Percentiles rank a stretch among this genome's conserved stretches.
These are phyloP conservation scores for Hypselothyrea guttata DNA, from an alignment of 2,888 invertebrate species.

Conservation along the genomic window DNA sequence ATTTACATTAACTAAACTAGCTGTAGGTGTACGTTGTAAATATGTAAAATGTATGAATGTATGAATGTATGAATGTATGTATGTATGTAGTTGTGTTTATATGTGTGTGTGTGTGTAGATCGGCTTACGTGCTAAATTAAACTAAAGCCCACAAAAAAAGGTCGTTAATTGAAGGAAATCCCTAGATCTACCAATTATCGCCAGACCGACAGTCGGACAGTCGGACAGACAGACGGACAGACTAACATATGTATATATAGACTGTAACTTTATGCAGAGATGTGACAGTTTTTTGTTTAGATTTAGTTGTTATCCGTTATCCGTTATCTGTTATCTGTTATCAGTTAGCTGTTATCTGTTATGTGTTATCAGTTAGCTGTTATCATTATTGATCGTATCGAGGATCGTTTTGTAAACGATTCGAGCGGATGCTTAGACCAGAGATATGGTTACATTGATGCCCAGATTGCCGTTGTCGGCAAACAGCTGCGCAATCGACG, in stretches of 20 bases:
- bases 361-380: conserved; percentile 30
- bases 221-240: conserved; percentile 16
- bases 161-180: conserved; percentile 33
- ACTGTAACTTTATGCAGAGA: conserved; percentile 7
- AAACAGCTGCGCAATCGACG: conserved; percentile 98
- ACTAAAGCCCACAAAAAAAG: conserved; percentile 63
- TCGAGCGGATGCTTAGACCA: conserved; percentile 84
- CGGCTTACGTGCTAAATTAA: conserved; percentile 67
- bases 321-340: conserved; percentile 16
- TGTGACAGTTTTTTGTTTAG: no score
- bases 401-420: conserved; percentile 65
- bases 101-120: conserved; percentile 25
- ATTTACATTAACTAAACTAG: conserved; percentile 75
- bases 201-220: conserved; percentile 28
- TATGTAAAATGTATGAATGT: conserved; percentile 17
- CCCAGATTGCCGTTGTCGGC: conserved; percentile 99
- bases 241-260: conserved; percentile 26
- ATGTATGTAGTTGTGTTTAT: conserved; percentile 8
- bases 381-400: conserved; percentile 23
- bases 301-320: no score
- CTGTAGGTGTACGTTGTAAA: conserved; percentile 30
- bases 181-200: conserved; percentile 41
- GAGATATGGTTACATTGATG: conserved; percentile 99
- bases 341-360: conserved; percentile 24
- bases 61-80: conserved; percentile 24